A percentile compares a stretch with the other conserved stretches of the same genome.
These are phyloP conservation scores for Cordilura impudica DNA, from an alignment of 2,888 invertebrate species.

Conservation along the genomic window DNA sequence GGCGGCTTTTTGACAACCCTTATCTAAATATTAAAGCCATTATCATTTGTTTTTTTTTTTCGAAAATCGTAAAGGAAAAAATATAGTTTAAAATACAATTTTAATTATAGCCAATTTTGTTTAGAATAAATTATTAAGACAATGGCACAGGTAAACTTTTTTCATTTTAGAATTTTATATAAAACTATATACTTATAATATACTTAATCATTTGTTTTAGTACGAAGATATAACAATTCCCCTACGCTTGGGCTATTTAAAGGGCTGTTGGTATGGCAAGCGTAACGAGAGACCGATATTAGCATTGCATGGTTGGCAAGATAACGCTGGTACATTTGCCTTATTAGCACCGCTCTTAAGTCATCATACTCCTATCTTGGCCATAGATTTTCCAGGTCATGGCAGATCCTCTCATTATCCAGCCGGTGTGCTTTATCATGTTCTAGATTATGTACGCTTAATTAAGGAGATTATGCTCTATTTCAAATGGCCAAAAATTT, in stretches of 20 bases:
- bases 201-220: conserved; percentile 64
- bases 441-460: conserved; percentile 74
- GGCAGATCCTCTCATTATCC: conserved; percentile 83
- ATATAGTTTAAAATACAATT: too few species aligned
- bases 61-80: too few species aligned
- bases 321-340: conserved; percentile 86
- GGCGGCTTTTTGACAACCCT: too few species aligned
- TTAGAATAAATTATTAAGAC: too few species aligned
- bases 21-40: too few species aligned
- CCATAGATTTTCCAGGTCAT: conserved; percentile 84
- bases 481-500: conserved; percentile 83
- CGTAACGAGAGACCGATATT: conserved; percentile 81
- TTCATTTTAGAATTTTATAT: too few species aligned
- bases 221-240: conserved; percentile 82
- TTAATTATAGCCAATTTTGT: too few species aligned
- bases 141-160: too few species aligned
- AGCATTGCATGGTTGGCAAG: conserved; percentile 86
- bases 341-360: conserved; percentile 81
- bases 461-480: conserved; percentile 80
- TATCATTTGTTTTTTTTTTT: too few species aligned
- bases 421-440: conserved; percentile 77
- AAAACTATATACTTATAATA: too few species aligned
- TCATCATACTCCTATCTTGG: conserved; percentile 78
- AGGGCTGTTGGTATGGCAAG: conserved; percentile 84
- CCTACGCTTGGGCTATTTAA: conserved; percentile 83